Evolutionary conservation across 1,140 invertebrate genomes (phyloP).

Genomic region (Oryzaephilus surinamensis): DNA sequence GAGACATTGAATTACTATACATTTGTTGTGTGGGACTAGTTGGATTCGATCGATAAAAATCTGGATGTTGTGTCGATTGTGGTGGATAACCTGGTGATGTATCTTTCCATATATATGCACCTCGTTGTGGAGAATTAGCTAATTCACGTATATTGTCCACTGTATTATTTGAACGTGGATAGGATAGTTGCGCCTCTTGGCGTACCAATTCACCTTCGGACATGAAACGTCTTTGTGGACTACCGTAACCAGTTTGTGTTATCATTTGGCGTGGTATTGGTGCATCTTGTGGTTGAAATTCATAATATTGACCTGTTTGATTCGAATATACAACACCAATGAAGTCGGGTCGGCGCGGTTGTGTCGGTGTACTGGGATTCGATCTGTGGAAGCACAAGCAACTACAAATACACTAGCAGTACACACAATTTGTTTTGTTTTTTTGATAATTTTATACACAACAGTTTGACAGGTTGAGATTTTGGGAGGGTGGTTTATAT

Average conservation of each 20-base stretch:
- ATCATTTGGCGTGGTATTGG: slow-evolving; percentile 32
- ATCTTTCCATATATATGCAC: slow-evolving; percentile 77
- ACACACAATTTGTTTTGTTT: slow-evolving; percentile 5
- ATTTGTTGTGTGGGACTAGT: slow-evolving; percentile 59
- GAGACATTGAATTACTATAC: no score
- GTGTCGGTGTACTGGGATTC: slow-evolving; percentile 79
- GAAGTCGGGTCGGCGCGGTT: slow-evolving; percentile 73
- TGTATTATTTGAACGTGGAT: slow-evolving; percentile 48
- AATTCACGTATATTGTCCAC: slow-evolving; percentile 62
- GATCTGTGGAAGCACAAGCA: slow-evolving; percentile 51
- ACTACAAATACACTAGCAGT: slow-evolving; percentile 26
- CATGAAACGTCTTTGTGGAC: slow-evolving; percentile 72
- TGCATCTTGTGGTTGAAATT: slow-evolving; percentile 32
- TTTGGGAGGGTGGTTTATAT: no score
- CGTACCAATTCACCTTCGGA: slow-evolving; percentile 74
- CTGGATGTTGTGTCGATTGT: slow-evolving; percentile 15
- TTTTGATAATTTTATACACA: no score
- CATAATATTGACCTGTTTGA: slow-evolving; percentile 29
- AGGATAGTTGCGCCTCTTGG: slow-evolving; percentile 46
- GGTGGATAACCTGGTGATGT: slow-evolving; percentile 43
- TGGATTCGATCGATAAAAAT: slow-evolving; percentile 52
- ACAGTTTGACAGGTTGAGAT: no score
- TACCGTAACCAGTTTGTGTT: slow-evolving; percentile 38
- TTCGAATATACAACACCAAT: slow-evolving; percentile 56
- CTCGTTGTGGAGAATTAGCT: slow-evolving; percentile 71